Percentiles rank a stretch among this genome's conserved stretches.
Conservation (phyloP, 1,140 invertebrate genomes). For the Formica exsecta region DNA sequence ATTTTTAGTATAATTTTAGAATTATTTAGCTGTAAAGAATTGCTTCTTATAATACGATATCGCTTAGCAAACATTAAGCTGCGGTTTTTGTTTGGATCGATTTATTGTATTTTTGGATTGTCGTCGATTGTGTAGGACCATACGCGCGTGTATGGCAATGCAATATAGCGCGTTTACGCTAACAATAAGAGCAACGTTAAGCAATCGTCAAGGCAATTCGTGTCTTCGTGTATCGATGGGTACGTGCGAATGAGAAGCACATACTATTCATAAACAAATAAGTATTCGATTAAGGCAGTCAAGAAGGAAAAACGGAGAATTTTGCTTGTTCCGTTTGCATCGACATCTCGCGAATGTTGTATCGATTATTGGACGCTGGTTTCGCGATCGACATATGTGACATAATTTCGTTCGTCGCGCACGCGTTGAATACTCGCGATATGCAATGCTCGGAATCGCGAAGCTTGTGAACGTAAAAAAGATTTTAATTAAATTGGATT, state of each 20-base stretch:
- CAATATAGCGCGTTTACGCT: slow-evolving; percentile 60
- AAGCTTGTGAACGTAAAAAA: not conserved
- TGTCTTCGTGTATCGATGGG: slow-evolving; percentile 46
- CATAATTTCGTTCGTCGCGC: slow-evolving; percentile 14
- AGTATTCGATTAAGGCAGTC: slow-evolving; percentile 70
- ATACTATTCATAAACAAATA: slow-evolving; percentile 66
- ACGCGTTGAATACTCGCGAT: not conserved
- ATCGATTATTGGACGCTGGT: not conserved
- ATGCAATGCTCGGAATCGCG: too few species aligned
- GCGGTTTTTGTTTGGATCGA: not conserved
- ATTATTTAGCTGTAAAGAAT: not conserved
- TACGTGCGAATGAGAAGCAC: slow-evolving; percentile 59
- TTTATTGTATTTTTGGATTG: too few species aligned
- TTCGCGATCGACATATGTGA: not conserved
- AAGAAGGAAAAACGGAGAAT: slow-evolving; percentile 19
- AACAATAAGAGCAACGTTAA: slow-evolving; percentile 63
- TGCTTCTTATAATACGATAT: not conserved
- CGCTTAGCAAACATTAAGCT: not conserved
- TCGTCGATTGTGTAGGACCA: not conserved
- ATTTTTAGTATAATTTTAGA: slow-evolving; percentile 16
- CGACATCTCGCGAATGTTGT: slow-evolving; percentile 21
- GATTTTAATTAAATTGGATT: slow-evolving; percentile 34
- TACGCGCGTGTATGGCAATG: slow-evolving; percentile 4
- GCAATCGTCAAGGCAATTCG: slow-evolving; percentile 71
- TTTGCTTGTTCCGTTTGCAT: not conserved